Evolutionary conservation across 2,888 invertebrate species (phyloP).

Genomic region (Protonemura montana): DNA sequence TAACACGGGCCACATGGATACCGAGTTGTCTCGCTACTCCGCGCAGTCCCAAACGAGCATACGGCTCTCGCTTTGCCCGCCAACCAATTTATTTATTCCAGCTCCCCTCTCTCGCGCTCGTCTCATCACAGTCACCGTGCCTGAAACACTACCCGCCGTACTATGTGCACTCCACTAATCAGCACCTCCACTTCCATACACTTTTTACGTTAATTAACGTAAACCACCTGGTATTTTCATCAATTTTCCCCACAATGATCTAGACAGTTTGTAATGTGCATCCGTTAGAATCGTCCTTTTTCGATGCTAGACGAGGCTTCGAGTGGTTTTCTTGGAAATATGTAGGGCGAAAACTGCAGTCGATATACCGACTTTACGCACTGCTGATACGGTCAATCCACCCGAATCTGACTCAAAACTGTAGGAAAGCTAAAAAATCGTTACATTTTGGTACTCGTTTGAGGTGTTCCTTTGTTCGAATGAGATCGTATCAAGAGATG

Average conservation of each 20-base stretch:
- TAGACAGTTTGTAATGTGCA: not conserved
- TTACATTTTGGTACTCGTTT: not conserved
- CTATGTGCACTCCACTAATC: not conserved
- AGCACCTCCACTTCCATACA: not conserved
- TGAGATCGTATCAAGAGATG: not conserved
- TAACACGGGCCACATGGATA: constrained; percentile 47
- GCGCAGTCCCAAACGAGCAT: constrained; percentile 46
- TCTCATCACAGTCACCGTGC: not conserved
- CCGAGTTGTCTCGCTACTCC: constrained; percentile 45
- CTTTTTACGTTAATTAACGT: not conserved
- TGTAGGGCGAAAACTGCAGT: not conserved
- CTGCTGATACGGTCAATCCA: not conserved
- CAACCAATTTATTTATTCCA: constrained; percentile 5
- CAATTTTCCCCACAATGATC: not conserved
- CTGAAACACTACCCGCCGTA: not conserved
- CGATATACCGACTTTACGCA: not conserved
- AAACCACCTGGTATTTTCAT: not conserved
- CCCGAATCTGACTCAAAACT: not conserved
- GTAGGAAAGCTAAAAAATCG: not conserved
- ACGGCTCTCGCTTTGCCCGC: not conserved
- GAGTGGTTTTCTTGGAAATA: not conserved
- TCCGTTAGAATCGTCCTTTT: not conserved
- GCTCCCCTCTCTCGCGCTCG: not conserved
- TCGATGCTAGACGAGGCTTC: not conserved
- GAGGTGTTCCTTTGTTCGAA: not conserved